Conservation (phyloP, 2,113 vertebrate species). For the Hipposideros armiger region DNA sequence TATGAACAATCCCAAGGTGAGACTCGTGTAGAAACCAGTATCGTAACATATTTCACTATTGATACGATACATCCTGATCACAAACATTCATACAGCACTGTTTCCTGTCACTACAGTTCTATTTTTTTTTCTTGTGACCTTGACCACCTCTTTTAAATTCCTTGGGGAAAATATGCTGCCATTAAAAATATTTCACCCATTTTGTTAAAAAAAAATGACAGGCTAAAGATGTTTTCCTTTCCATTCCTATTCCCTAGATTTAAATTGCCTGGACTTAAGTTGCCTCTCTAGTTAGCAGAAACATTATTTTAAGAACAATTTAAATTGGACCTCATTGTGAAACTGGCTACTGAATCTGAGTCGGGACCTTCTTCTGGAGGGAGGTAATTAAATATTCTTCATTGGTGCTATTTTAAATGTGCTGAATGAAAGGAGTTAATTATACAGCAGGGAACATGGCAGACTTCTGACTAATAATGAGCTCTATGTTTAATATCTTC, state of each 20-base stretch:
- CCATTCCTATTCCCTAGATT: constrained; percentile 76
- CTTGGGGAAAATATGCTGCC: constrained; percentile 70
- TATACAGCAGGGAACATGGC: constrained; percentile 79
- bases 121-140: not conserved
- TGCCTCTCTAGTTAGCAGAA: constrained; percentile 70
- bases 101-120: not conserved
- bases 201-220: constrained; percentile 56
- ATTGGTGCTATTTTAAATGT: constrained; percentile 80
- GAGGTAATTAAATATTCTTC: constrained; percentile 83
- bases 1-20: constrained; percentile 9
- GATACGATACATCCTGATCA: not conserved
- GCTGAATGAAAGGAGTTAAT: constrained; percentile 81
- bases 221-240: constrained; percentile 68
- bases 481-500: constrained; percentile 77
- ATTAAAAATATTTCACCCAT: constrained; percentile 74
- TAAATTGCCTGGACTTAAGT: constrained; percentile 77
- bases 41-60: not conserved
- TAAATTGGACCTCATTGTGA: constrained; percentile 79
- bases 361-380: constrained; percentile 75
- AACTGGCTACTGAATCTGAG: constrained; percentile 79
- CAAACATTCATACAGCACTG: not conserved
- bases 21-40: not conserved
- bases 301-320: constrained; percentile 78
- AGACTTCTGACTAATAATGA: constrained; percentile 82
- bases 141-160: constrained; percentile 57